Evolutionary conservation across 1,140 invertebrate genomes (phyloP).

Genomic region (Drosophila dunni): DNA sequence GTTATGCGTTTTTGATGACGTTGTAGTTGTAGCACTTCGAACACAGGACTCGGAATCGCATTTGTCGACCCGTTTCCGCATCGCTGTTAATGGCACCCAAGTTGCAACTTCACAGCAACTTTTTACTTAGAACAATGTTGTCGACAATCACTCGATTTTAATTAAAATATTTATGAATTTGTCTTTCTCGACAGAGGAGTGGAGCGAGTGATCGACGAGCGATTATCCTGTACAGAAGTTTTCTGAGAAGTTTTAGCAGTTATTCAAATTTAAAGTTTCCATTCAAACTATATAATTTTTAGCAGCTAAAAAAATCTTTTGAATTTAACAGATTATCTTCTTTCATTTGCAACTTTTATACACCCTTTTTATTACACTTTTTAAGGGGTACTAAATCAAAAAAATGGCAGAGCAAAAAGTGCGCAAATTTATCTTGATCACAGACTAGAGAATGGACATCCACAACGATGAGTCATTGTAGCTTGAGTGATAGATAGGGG

Average conservation of each 20-base stretch:
- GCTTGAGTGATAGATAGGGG: not conserved
- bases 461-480: constrained; percentile 42
- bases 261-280: too few relatives aligned
- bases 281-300: too few relatives aligned
- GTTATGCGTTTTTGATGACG: constrained; percentile 77
- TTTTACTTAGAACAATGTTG: constrained; percentile 70
- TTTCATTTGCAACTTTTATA: not conserved
- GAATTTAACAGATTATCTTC: not conserved
- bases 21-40: constrained; percentile 26
- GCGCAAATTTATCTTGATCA: constrained; percentile 57
- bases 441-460: constrained; percentile 25
- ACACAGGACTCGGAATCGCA: constrained; percentile 5
- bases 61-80: constrained; percentile 55
- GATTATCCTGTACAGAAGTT: not conserved
- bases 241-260: not conserved
- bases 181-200: constrained; percentile 28
- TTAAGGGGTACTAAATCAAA: constrained; percentile 20
- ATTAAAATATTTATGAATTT: constrained; percentile 79
- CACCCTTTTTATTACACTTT: not conserved
- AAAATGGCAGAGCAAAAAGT: constrained; percentile 37
- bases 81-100: constrained; percentile 45
- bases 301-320: too few relatives aligned
- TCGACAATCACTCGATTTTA: constrained; percentile 71
- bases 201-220: not conserved
- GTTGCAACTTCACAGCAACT: constrained; percentile 62